A percentile compares a stretch with the other conserved stretches of the same genome.
phyloP scores from a whole-genome alignment of 1,140 invertebrate species.

The Hyposmocoma kahamanoa region DNA sequence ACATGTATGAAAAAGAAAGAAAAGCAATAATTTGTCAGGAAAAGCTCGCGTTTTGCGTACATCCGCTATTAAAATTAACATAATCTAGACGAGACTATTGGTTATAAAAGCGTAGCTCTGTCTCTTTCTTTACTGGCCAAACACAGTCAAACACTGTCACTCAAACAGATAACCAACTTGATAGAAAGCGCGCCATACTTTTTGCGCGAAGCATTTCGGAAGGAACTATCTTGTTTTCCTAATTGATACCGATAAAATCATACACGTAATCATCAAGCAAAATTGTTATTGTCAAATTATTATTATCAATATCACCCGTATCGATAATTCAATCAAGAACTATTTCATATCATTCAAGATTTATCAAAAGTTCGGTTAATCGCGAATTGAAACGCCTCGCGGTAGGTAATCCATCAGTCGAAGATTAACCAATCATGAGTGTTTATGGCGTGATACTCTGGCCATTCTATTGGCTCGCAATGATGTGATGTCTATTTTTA shows the following conservation, averaged over 20 bases:
- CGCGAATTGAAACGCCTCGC: slow-evolving; percentile 62
- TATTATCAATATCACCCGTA: background rate
- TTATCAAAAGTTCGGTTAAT: slow-evolving; percentile 70
- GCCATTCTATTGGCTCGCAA: slow-evolving; percentile 35
- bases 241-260: too few species aligned
- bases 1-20: too few species aligned
- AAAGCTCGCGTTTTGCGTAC: too few species aligned
- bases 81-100: too few species aligned
- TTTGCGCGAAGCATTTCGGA: slow-evolving; percentile 14
- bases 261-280: too few species aligned
- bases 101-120: too few species aligned
- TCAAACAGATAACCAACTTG: too few species aligned
- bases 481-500: slow-evolving; percentile 63
- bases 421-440: slow-evolving; percentile 42
- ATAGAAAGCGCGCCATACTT: slow-evolving; percentile 24
- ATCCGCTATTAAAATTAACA: too few species aligned
- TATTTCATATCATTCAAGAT: slow-evolving; percentile 60
- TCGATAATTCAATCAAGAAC: slow-evolving; percentile 27
- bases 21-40: too few species aligned
- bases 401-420: slow-evolving; percentile 60
- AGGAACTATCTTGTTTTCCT: slow-evolving; percentile 1
- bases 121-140: too few species aligned
- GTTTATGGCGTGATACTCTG: slow-evolving; percentile 40
- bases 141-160: too few species aligned
- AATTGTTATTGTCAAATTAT: slow-evolving; percentile 14